A percentile compares a stretch with the other conserved stretches of the same genome.
Evolutionary conservation across 1,140 invertebrate genomes (phyloP).

Genomic region (Gerris buenoi): DNA sequence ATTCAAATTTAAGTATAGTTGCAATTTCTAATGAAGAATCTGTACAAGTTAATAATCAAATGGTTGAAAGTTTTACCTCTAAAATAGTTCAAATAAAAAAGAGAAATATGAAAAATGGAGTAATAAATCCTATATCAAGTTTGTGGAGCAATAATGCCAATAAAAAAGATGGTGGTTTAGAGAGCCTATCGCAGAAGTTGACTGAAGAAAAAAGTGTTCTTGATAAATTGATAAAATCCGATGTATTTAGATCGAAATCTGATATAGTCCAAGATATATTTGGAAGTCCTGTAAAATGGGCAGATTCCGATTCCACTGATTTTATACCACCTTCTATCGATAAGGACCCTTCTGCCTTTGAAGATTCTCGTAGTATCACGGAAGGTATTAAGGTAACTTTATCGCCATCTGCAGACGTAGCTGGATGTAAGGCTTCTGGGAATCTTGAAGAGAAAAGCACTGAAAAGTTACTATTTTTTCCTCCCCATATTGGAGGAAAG

Average conservation of each 20-base stretch:
- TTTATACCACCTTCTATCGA: slow-evolving; percentile 2
- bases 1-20: no score
- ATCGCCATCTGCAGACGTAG: background rate
- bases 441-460: background rate
- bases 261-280: slow-evolving; percentile 4
- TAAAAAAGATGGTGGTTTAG: background rate
- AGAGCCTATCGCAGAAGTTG: no score
- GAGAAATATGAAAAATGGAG: background rate
- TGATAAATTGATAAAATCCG: no score
- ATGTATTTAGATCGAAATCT: no score
- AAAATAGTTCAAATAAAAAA: background rate
- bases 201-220: no score
- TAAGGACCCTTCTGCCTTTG: slow-evolving; percentile 6
- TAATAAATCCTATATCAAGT: background rate
- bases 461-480: no score
- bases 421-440: no score
- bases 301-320: slow-evolving; percentile 9
- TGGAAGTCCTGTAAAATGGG: slow-evolving; percentile 14
- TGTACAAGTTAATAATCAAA: background rate
- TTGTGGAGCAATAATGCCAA: background rate
- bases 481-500: no score
- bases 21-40: background rate
- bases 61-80: background rate
- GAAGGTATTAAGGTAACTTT: background rate
- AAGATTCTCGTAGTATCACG: slow-evolving; percentile 10